These are phyloP conservation scores for Albula goreensis DNA, from an alignment of 2,113 vertebrate species.

Conservation along the genomic window DNA sequence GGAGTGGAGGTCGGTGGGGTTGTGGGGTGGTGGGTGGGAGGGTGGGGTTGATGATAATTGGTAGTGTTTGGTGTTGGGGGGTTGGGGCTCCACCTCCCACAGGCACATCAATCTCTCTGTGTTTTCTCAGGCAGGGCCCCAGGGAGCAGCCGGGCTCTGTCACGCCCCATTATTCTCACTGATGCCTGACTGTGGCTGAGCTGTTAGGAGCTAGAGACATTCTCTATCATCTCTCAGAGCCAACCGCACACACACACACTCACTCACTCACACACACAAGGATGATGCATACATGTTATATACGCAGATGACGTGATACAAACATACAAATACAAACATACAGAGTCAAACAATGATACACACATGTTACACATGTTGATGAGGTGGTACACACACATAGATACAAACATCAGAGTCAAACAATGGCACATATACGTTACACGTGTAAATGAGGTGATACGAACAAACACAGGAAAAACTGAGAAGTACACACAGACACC, in stretches of 20 bases:
- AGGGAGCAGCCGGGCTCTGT: constrained; percentile 28
- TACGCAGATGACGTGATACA: not conserved
- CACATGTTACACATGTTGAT: not conserved
- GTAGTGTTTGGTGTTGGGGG: not conserved
- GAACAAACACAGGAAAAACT: not conserved
- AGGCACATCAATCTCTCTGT: constrained; percentile 20
- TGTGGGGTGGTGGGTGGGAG: not conserved
- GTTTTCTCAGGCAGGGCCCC: not conserved
- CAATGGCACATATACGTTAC: not conserved
- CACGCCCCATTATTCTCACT: constrained; percentile 36
- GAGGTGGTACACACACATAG: too few species aligned
- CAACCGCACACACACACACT: not conserved
- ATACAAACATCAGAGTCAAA: not conserved
- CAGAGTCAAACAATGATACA: not conserved
- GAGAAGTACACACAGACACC: constrained; percentile 17
- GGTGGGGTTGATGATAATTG: constrained; percentile 27
- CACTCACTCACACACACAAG: not conserved
- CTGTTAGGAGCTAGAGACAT: not conserved
- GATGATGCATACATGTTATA: too few species aligned
- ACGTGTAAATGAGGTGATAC: not conserved
- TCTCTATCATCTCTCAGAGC: constrained; percentile 14
- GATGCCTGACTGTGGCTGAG: constrained; percentile 27
- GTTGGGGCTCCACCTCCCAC: not conserved
- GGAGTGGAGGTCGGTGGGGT: not conserved
- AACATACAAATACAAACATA: not conserved